phyloP scores from a whole-genome alignment of 1,140 invertebrate species.

The Orchestia grillus region DNA sequence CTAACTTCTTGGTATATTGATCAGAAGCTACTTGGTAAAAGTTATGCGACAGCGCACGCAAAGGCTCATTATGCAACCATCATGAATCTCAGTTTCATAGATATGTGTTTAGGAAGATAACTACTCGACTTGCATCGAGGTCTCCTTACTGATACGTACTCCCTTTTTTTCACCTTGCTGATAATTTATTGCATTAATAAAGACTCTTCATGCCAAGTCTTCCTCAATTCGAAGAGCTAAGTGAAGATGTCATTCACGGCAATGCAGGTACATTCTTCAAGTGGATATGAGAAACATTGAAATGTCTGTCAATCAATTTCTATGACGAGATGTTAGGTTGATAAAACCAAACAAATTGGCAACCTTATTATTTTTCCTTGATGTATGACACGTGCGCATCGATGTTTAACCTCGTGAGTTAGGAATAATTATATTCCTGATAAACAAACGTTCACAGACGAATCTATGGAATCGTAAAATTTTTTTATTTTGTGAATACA shows the following conservation, averaged over 20 bases:
- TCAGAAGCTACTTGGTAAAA: background rate
- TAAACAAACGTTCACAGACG: background rate
- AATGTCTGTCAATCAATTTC: no score
- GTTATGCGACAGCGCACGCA: background rate
- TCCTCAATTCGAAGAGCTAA: background rate
- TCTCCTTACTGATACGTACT: background rate
- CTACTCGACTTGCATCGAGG: background rate
- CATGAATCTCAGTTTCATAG: background rate
- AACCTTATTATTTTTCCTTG: no score
- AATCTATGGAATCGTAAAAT: background rate
- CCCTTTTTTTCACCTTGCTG: background rate
- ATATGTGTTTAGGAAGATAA: background rate
- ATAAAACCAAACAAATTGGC: no score
- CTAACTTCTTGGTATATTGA: background rate
- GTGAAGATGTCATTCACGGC: no score
- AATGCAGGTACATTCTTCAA: no score
- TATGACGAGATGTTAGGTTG: no score
- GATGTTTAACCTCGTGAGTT: background rate
- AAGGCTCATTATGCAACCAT: background rate
- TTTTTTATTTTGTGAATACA: background rate
- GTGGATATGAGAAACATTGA: no score
- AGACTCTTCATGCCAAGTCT: background rate
- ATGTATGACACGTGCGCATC: no score
- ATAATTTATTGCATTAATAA: background rate
- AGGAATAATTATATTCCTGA: background rate